A percentile compares a stretch with the other conserved stretches of the same genome.
phyloP scores from a whole-genome alignment of 30 jellyfish, hydroid and myxozoan genomes.

The Chrysaora quinquecirrha region DNA sequence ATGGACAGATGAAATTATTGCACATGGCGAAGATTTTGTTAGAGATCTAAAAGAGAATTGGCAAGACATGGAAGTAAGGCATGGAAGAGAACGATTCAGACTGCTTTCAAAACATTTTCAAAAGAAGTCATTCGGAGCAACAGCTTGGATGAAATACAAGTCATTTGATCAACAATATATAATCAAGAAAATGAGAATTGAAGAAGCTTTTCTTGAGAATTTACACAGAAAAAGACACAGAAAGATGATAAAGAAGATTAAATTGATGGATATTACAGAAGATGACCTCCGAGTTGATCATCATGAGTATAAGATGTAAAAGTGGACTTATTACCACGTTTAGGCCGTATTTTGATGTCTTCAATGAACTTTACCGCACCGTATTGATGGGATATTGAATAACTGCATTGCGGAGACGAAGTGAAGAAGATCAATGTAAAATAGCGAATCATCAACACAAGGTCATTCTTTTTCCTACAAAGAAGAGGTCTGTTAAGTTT shows the following conservation, averaged over 20 bases:
- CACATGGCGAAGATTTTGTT: constrained; percentile 1
- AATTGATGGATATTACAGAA: background rate
- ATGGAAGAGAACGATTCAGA: constrained; percentile 43
- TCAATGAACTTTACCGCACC: too few species aligned
- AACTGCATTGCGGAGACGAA: too few species aligned
- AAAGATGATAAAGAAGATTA: background rate
- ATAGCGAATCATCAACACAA: too few species aligned
- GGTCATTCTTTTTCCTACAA: too few species aligned
- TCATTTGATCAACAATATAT: constrained; percentile 17
- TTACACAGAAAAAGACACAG: constrained; percentile 16
- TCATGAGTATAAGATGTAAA: too few species aligned
- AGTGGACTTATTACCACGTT: too few species aligned
- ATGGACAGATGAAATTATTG: background rate
- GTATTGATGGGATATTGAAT: too few species aligned
- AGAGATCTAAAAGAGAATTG: background rate
- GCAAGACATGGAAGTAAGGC: constrained; percentile 15
- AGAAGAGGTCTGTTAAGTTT: too few species aligned
- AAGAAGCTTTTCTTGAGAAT: constrained; percentile 48
- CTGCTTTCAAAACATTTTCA: constrained; percentile 36
- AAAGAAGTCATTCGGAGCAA: constrained; percentile 21
- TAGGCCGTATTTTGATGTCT: too few species aligned
- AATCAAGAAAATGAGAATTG: constrained; percentile 24
- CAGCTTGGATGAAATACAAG: constrained; percentile 45
- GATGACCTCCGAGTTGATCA: too few species aligned
- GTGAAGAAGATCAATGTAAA: too few species aligned